Evolutionary conservation across 1,140 invertebrate genomes (phyloP), one percentile per base, ranked within the genome.

Genomic region (Ceratosolen fusciceps): DNA sequence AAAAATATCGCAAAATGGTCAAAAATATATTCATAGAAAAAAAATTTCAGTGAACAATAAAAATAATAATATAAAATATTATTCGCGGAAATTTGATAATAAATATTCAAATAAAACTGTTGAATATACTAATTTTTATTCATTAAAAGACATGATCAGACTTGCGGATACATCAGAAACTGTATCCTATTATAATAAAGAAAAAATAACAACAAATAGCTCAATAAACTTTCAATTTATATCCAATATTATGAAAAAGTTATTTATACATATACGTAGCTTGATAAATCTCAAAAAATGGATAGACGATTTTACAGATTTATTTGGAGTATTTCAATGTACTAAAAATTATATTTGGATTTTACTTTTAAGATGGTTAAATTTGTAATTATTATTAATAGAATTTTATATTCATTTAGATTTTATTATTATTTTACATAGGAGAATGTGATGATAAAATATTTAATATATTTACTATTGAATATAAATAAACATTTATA

Each of bases 281-380:
- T 24, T 76, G 4, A 26, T 76, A 37, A 29, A 76, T 29, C 10
- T 70, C 0, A 77, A 71, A 19, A 70, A 37, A 43, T 56, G 1
- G 24, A 21, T 56, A 10, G 34, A 70, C 1, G 37, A 71, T 71
- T 0, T 47, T 2, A 47, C n/a, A 0, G 37, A 71, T 19, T 21
- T 52, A 56, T 58, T 58, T 29, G 52, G 52, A 34, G 12, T 58
- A 8, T 29, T 77, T 39, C 52, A 47, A 34, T 77, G 52, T 21
- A 68, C 9, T 3, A 47, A 31, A n/a, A 43, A 31, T 26, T 77
- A 71, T 9, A 19, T 71, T 10, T 77, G 49, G 65, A 12, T 31
- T 2, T 19, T 70, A 43, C 21, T 60, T 34, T 5, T 56, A 21
- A 56, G 49, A 19, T 71, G 24, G 34, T 54, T 71, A 24, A 34